Percentiles rank a stretch among this genome's conserved stretches.
These are phyloP conservation scores for Hydrolagus colliei DNA, from an alignment of 2,797 vertebrate species.

Conservation along the genomic window DNA sequence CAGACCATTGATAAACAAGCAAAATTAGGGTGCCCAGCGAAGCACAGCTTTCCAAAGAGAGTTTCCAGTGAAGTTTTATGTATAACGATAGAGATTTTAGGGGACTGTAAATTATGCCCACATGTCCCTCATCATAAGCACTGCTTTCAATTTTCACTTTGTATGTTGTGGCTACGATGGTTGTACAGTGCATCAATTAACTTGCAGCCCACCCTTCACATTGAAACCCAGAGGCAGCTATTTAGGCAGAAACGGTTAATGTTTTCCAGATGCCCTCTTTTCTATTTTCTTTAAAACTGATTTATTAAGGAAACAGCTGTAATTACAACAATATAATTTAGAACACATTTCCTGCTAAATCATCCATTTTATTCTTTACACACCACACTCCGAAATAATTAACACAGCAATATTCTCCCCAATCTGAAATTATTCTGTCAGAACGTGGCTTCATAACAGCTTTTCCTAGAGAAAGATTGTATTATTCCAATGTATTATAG, in stretches of 20 bases:
- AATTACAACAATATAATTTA: slow-evolving; percentile 33
- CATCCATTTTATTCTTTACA: slow-evolving; percentile 31
- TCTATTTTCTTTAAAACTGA: slow-evolving; percentile 32
- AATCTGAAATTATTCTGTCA: slow-evolving; percentile 33
- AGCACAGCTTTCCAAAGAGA: too few relatives aligned
- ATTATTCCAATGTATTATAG: slow-evolving; percentile 32
- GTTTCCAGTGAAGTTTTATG: too few relatives aligned
- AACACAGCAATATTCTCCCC: slow-evolving; percentile 28
- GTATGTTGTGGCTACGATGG: neutral
- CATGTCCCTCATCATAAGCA: neutral
- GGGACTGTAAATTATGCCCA: neutral
- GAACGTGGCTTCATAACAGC: slow-evolving; percentile 22
- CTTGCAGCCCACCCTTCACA: neutral
- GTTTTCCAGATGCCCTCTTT: slow-evolving; percentile 26
- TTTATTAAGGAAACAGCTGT: slow-evolving; percentile 32
- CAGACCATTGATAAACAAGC: too few relatives aligned
- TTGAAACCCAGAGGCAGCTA: slow-evolving; percentile 24
- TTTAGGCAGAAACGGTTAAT: slow-evolving; percentile 29
- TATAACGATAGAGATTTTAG: neutral
- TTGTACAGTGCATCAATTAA: slow-evolving; percentile 28
- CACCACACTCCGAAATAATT: slow-evolving; percentile 31
- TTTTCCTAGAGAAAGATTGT: too few relatives aligned
- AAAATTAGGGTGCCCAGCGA: too few relatives aligned
- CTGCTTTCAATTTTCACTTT: neutral
- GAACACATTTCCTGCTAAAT: slow-evolving; percentile 32